Conservation (phyloP, 2,888 invertebrate genomes). For the Orthonevra nobilis region DNA sequence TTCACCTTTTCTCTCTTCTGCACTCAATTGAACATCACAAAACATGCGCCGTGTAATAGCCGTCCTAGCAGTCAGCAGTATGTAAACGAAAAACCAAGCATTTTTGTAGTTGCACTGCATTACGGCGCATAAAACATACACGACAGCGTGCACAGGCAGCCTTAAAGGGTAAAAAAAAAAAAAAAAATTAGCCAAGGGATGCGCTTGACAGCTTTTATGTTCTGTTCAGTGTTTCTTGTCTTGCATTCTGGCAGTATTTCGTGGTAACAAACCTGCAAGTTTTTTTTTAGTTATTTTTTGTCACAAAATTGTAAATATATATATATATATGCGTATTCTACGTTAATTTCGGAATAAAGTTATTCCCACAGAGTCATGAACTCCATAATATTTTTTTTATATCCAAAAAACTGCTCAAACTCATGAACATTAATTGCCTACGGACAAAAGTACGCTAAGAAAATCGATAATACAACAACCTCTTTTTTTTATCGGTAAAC, state of each 20-base stretch:
- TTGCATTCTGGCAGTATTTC: constrained; percentile 45
- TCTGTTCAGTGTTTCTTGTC: constrained; percentile 58
- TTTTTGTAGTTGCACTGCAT: too few species aligned
- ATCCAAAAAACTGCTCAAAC: constrained; percentile 7
- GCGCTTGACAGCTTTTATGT: constrained; percentile 62
- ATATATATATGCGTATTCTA: constrained; percentile 35
- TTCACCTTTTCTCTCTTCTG: too few species aligned
- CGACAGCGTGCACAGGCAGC: constrained; percentile 1
- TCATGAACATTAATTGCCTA: constrained; percentile 10
- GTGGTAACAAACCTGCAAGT: constrained; percentile 39
- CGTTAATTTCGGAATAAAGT: constrained; percentile 24
- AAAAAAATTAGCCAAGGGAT: constrained; percentile 38
- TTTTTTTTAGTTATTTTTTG: constrained; percentile 24
- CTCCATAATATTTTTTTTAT: constrained; percentile 26
- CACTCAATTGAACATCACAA: too few species aligned
- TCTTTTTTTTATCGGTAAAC: constrained; percentile 9
- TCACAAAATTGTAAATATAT: constrained; percentile 39
- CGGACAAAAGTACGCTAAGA: constrained; percentile 34
- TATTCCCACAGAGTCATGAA: constrained; percentile 30
- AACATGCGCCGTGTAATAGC: too few species aligned
- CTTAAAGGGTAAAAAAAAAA: constrained; percentile 43
- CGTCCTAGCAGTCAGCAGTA: too few species aligned
- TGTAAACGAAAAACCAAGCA: not conserved
- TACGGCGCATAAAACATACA: constrained; percentile 5
- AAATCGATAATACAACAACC: constrained; percentile 57